Percentiles rank a stretch among this genome's conserved stretches.
These are phyloP conservation scores for Ciconia boyciana DNA, from an alignment of 2,113 vertebrate species.

Conservation along the genomic window DNA sequence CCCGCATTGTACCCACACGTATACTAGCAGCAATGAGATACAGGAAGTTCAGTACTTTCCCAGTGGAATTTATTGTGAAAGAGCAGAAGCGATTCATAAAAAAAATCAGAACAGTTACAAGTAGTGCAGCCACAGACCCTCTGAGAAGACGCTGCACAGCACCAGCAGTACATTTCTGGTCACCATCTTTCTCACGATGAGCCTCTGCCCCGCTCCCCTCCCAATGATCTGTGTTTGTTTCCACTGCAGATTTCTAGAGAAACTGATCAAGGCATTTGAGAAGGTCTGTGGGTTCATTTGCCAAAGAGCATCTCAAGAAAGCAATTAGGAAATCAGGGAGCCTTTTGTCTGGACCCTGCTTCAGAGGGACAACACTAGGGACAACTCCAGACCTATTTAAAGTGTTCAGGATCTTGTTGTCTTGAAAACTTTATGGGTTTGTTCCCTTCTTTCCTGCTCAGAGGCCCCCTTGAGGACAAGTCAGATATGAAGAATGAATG, in stretches of 20 bases:
- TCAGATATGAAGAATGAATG: neutral
- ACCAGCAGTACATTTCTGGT: neutral
- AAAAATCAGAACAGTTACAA: neutral
- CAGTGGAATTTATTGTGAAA: neutral
- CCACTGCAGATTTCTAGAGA: neutral
- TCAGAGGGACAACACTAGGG: neutral
- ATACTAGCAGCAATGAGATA: neutral
- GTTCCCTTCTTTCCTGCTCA: neutral
- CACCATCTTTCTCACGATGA: neutral
- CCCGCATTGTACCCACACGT: accelerated
- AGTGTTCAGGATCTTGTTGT: neutral
- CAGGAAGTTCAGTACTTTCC: neutral
- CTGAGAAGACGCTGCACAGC: neutral
- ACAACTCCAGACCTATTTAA: neutral
- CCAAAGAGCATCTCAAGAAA: neutral
- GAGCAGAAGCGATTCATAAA: neutral
- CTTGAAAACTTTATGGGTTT: neutral
- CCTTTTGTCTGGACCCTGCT: neutral
- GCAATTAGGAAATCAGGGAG: neutral
- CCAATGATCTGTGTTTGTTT: neutral
- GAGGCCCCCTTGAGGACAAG: neutral
- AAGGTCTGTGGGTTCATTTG: neutral
- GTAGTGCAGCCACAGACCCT: neutral
- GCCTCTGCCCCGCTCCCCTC: neutral
- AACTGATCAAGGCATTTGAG: neutral